Evolutionary conservation across 2,888 invertebrate species (phyloP).

Genomic region (Epinotia demarniana): DNA sequence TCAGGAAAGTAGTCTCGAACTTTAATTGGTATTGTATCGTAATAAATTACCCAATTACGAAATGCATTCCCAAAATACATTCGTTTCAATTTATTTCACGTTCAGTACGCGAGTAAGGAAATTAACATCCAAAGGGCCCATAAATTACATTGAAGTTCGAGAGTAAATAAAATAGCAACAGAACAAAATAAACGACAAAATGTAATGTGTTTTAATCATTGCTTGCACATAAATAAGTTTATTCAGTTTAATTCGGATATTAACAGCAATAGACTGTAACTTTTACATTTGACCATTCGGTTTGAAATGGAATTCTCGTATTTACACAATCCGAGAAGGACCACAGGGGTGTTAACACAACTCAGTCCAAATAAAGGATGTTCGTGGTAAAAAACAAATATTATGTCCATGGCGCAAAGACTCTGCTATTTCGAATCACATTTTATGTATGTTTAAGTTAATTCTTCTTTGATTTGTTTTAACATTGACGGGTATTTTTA

Average conservation of each 20-base stretch:
- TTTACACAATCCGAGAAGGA: constrained; percentile 18
- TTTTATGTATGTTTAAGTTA: not conserved
- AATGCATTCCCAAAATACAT: constrained; percentile 8
- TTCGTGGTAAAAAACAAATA: constrained; percentile 17
- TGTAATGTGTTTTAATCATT: not conserved
- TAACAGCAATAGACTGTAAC: not conserved
- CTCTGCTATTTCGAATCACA: not conserved
- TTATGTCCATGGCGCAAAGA: not conserved
- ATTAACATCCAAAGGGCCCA: constrained; percentile 31
- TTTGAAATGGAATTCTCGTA: constrained; percentile 11
- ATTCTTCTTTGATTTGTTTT: not conserved
- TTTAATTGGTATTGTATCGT: not conserved
- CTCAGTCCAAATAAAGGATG: constrained; percentile 19
- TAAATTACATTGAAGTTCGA: constrained; percentile 20
- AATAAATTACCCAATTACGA: not conserved
- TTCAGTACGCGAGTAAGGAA: constrained; percentile 9
- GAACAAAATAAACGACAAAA: not conserved
- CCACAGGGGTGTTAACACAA: constrained; percentile 2
- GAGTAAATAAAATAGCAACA: constrained; percentile 22
- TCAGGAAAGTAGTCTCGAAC: not conserved
- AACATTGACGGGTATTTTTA: not conserved
- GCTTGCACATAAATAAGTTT: not conserved
- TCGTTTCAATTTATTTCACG: constrained; percentile 28
- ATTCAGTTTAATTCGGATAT: not conserved
- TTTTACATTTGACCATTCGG: not conserved